Conservation (phyloP, 2,797 vertebrate species). For the Podarcis lilfordi region DNA sequence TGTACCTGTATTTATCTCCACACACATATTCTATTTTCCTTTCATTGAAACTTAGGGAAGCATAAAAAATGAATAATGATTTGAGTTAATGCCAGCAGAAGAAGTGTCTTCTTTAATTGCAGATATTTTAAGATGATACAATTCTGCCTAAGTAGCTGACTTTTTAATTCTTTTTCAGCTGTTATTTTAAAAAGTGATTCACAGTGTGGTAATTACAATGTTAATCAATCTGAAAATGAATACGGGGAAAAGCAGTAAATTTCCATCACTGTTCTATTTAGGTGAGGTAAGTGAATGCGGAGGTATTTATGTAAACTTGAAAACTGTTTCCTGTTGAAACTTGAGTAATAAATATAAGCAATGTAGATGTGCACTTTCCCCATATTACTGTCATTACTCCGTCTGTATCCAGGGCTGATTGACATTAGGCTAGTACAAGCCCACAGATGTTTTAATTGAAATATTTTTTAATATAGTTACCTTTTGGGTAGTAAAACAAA, state of each 20-base stretch:
- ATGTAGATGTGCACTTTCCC: slow-evolving; percentile 20
- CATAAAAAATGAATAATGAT: slow-evolving; percentile 28
- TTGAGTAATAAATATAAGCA: not conserved
- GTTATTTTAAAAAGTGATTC: slow-evolving; percentile 21
- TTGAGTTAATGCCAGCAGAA: slow-evolving; percentile 43
- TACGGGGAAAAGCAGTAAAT: not conserved
- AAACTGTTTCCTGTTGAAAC: not conserved
- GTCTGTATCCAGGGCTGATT: slow-evolving; percentile 8
- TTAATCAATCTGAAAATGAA: slow-evolving; percentile 9
- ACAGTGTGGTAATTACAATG: slow-evolving; percentile 2
- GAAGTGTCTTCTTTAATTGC: slow-evolving; percentile 21
- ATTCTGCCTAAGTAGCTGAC: slow-evolving; percentile 45
- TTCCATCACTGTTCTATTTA: not conserved
- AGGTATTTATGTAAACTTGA: slow-evolving; percentile 1
- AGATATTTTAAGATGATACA: slow-evolving; percentile 25
- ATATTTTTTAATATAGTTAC: accelerated
- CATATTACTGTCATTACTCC: not conserved
- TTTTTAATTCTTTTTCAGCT: slow-evolving; percentile 25
- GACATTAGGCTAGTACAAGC: not conserved
- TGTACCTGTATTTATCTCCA: slow-evolving; percentile 34
- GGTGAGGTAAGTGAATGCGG: not conserved
- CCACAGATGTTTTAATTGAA: slow-evolving; percentile 13
- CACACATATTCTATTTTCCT: slow-evolving; percentile 26
- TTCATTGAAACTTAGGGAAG: slow-evolving; percentile 37
- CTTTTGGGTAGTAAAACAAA: slow-evolving; percentile 33